Evolutionary conservation across 2,888 invertebrate species (phyloP).

Genomic region (Magallana nippona): DNA sequence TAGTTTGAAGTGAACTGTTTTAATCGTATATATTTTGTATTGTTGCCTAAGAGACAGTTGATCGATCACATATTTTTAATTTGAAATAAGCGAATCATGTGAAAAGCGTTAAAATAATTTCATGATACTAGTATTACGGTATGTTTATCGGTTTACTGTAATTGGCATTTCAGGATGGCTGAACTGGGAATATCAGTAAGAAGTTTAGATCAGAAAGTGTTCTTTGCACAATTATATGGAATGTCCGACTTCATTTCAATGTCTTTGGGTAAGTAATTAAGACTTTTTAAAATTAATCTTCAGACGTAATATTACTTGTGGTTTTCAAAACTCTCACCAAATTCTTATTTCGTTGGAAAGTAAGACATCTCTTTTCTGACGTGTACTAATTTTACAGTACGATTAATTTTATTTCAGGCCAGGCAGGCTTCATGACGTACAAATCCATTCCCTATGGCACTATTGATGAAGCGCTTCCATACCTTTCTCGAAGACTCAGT

Average conservation of each 20-base stretch:
- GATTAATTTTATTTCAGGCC: constrained; percentile 52
- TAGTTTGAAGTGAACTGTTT: no score
- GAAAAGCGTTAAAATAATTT: no score
- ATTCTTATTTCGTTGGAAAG: no score
- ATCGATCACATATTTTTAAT: no score
- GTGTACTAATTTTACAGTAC: no score
- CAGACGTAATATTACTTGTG: no score
- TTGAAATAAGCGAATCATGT: no score
- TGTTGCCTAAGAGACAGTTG: no score
- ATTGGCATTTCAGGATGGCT: constrained; percentile 67
- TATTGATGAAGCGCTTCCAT: constrained; percentile 79
- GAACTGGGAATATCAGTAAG: constrained; percentile 66
- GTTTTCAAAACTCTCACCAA: background rate
- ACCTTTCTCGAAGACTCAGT: constrained; percentile 79
- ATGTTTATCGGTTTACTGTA: no score
- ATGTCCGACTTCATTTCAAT: constrained; percentile 81
- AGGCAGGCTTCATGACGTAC: constrained; percentile 78
- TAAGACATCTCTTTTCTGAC: no score
- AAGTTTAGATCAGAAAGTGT: constrained; percentile 64
- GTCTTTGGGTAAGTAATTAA: constrained; percentile 78
- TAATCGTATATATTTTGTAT: no score
- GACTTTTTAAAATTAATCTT: background rate
- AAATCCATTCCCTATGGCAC: constrained; percentile 81
- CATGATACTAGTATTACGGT: no score
- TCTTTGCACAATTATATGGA: constrained; percentile 81